Base-by-base conservation (phyloP, 2,113 vertebrate species). In the Pteropus alecto region DNA sequence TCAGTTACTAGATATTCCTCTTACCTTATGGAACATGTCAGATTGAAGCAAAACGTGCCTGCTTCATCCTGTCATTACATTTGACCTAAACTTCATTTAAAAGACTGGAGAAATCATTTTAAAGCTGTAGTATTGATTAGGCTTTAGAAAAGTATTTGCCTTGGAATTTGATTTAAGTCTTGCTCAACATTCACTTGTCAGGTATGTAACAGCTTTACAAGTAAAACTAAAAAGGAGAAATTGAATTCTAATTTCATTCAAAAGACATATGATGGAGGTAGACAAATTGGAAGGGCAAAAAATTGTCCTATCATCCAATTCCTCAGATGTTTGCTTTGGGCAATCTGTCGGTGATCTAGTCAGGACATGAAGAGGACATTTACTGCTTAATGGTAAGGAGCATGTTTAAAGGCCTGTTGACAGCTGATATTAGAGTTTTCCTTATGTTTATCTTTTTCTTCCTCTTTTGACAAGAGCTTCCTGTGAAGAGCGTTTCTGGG, bases 51-150 rank as follows among this genome's bases (percentile, higher is more conserved):
- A 98, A 98, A 89, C 85, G 70, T 83, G 92, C 90, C 83, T 93
- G 92, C 94, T 88, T 98, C 94, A 97, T 98, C 90, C 96, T 97
- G 97, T 98, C 97, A 96, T 87, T 98, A 96, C 65, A 87, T 93
- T 97, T 98, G 98, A 98, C 97, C 95, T 96, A 94, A 98, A 97
- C 96, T 98, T 98, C 97, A 97, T 98, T 98, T 97, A 97, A 94
- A 97, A 79, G 88, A 97, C 96, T 96, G 67, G 56, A 83, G 84
- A 95, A 97, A 98, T 97, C 96, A 98, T 98, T 98, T 98, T 95
- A 97, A 98, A 98, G 93, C 70, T 95, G 90, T 58, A n/a, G 65
- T 97, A 98, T 96, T 91, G 96, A 98, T 98, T 97, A 97, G 92
- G 87, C 79, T 82, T 95, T 81, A 96, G 93, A 91, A 96, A 97